Percentiles rank a stretch among this genome's conserved stretches.
phyloP scores from a whole-genome alignment of 2,797 vertebrate species.

The Molossus molossus region DNA sequence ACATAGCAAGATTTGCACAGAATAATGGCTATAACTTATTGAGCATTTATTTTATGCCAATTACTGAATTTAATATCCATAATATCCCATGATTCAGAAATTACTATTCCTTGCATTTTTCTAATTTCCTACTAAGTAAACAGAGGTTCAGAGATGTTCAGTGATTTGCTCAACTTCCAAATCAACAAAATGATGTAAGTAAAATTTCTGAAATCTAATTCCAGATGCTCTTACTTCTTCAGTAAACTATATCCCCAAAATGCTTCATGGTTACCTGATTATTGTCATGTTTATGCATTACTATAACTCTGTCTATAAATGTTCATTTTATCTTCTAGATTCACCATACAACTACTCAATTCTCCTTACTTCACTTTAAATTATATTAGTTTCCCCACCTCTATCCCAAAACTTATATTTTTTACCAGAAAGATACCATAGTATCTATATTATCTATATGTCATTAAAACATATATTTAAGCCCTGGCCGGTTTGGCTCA shows the following conservation, averaged over 20 bases:
- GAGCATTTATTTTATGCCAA: constrained; percentile 60
- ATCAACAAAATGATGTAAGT: constrained; percentile 6
- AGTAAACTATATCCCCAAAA: neutral
- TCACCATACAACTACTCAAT: neutral
- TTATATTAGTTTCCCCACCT: neutral
- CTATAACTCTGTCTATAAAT: neutral
- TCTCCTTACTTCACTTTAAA: neutral
- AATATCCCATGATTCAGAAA: neutral
- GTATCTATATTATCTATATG: neutral
- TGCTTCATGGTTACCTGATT: neutral
- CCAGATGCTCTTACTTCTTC: constrained; percentile 22
- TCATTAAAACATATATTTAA: neutral
- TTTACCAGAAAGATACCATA: neutral
- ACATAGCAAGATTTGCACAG: constrained; percentile 20
- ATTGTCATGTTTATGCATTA: neutral
- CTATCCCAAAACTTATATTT: neutral
- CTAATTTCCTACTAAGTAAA: constrained; percentile 52
- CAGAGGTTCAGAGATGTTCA: constrained; percentile 3
- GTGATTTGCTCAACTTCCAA: constrained; percentile 40
- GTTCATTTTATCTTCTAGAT: neutral
- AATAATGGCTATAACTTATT: constrained; percentile 57
- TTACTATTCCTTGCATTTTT: constrained; percentile 4
- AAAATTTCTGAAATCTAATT: constrained; percentile 48
- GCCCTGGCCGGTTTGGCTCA: too few relatives aligned
- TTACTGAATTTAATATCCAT: neutral